Percentiles rank a stretch among this genome's conserved stretches.
Conservation (phyloP, 53 echinoderm and acorn worm genomes). For the Echinometra lucunter region DNA sequence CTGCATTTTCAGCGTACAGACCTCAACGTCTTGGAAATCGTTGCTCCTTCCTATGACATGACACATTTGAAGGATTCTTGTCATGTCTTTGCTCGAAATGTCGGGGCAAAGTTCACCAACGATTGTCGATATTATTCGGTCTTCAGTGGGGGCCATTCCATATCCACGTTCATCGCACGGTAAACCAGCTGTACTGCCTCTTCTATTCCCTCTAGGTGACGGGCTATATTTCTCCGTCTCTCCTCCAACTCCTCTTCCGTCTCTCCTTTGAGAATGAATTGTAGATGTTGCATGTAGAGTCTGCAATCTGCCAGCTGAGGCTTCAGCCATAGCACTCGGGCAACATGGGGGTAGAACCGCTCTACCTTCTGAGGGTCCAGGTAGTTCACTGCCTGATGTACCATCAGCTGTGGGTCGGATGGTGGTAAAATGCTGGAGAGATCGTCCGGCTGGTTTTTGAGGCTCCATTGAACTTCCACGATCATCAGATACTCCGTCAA, state of each 20-base stretch:
- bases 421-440: neutral
- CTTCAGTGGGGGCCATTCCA: neutral
- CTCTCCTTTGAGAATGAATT: slow-evolving; percentile 39
- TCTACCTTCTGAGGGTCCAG: slow-evolving; percentile 57
- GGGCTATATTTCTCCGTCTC: neutral
- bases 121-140: neutral
- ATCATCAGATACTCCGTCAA: slow-evolving; percentile 42
- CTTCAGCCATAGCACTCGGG: slow-evolving; percentile 40
- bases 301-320: slow-evolving; percentile 34
- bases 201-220: slow-evolving; percentile 37
- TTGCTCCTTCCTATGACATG: neutral
- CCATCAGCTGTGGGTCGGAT: neutral
- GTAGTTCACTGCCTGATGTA: slow-evolving; percentile 12
- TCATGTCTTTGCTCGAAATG: too few relatives aligned
- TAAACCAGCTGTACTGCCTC: slow-evolving; percentile 5
- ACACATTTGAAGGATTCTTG: neutral
- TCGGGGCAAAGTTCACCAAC: neutral
- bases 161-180: slow-evolving; percentile 52
- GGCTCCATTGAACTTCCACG: neutral
- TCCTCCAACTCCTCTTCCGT: neutral
- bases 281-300: slow-evolving; percentile 10
- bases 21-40: neutral
- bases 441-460: neutral
- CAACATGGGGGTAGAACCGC: slow-evolving; percentile 22
- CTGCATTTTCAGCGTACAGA: neutral